phyloP scores from a whole-genome alignment of 2,113 vertebrate genomes.

The Oryzias curvinotus region DNA sequence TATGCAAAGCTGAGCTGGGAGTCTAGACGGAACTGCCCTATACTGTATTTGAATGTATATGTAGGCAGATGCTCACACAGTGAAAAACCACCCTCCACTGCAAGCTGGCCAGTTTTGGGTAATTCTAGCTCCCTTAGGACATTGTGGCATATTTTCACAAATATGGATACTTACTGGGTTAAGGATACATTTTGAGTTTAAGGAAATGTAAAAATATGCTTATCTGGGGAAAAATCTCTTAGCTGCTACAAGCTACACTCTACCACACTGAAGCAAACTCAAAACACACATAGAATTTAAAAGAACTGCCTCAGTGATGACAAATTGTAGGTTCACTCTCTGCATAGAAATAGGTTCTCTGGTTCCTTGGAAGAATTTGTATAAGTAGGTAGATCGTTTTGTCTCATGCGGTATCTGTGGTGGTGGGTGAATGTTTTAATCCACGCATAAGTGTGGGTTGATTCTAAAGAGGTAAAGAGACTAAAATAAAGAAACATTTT shows the following conservation, averaged over 20 bases:
- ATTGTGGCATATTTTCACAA: conserved; percentile 33
- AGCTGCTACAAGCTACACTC: conserved; percentile 18
- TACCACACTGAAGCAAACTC: background rate
- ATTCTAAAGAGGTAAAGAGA: too few relatives aligned
- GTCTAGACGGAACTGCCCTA: background rate
- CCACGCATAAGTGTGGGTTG: background rate
- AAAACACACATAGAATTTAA: conserved; percentile 2
- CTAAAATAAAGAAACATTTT: too few relatives aligned
- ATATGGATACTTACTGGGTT: conserved; percentile 15
- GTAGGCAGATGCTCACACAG: conserved; percentile 3
- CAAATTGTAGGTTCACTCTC: conserved; percentile 19
- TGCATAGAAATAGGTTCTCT: conserved; percentile 14
- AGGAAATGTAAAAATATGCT: conserved; percentile 12
- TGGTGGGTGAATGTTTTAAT: background rate
- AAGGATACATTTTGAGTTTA: background rate
- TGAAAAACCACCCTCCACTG: background rate
- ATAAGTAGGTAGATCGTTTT: conserved; percentile 14
- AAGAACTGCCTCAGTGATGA: conserved; percentile 13
- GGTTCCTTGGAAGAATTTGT: conserved; percentile 7
- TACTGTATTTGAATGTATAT: background rate
- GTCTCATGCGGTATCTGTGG: background rate
- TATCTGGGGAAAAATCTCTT: conserved; percentile 19
- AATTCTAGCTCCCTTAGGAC: conserved; percentile 1
- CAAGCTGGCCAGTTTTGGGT: conserved; percentile 34
- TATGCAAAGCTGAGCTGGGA: conserved; percentile 19